Percentiles rank a stretch among this genome's conserved stretches.
phyloP scores from a whole-genome alignment of 2,113 vertebrate species.

The Pterophyllum scalare region DNA sequence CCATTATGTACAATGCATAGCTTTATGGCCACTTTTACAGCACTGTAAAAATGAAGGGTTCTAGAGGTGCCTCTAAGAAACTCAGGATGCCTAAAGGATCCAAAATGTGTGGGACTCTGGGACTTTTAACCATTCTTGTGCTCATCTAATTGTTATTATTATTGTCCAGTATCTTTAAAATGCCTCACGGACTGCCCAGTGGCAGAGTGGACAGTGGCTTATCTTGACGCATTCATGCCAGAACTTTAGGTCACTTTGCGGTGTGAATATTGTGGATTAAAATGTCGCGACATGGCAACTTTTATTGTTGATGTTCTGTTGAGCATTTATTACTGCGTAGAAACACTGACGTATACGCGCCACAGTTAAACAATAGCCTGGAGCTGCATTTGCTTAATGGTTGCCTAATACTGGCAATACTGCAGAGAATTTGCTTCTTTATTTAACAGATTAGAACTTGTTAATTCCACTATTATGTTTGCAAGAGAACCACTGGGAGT shows the following conservation, averaged over 20 bases:
- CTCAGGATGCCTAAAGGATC: conserved; percentile 50
- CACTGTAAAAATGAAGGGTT: conserved; percentile 74
- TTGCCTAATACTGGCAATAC: neutral
- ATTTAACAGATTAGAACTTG: conserved; percentile 4
- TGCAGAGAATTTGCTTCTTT: neutral
- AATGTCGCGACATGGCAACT: conserved; percentile 23
- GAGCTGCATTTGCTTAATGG: conserved; percentile 3
- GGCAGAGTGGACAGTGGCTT: neutral
- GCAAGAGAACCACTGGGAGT: neutral
- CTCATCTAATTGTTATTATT: conserved; percentile 17
- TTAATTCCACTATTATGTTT: neutral
- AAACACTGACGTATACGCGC: neutral
- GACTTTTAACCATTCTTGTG: conserved; percentile 20
- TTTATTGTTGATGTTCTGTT: conserved; percentile 15
- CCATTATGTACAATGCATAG: conserved; percentile 66
- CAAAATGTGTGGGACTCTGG: conserved; percentile 34
- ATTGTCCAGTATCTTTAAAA: conserved; percentile 3
- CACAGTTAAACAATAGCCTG: conserved; percentile 25
- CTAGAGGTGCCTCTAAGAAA: conserved; percentile 53
- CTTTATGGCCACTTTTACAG: conserved; percentile 76
- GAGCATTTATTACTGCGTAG: conserved; percentile 36
- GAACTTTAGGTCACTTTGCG: neutral
- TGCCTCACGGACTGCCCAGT: conserved; percentile 1
- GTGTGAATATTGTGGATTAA: neutral
- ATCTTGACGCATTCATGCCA: neutral